phyloP scores from a whole-genome alignment of 1,140 invertebrate species.

The Bradysia coprophila region DNA sequence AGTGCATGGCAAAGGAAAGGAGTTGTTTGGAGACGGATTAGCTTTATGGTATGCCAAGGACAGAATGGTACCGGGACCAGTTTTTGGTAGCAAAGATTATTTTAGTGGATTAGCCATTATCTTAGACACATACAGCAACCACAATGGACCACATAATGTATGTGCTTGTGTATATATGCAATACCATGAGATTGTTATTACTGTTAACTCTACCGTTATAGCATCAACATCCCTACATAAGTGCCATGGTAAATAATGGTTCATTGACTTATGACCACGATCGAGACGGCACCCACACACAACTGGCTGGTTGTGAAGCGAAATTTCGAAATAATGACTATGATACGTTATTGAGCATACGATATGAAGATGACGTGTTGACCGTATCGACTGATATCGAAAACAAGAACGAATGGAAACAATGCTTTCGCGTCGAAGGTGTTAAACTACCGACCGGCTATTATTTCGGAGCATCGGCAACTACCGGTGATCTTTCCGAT shows the following conservation, averaged over 20 bases:
- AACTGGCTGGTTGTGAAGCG: slow-evolving; percentile 83
- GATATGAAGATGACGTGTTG: slow-evolving; percentile 79
- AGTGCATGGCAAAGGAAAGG: slow-evolving; percentile 85
- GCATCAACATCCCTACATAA: slow-evolving; percentile 97
- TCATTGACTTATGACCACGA: slow-evolving; percentile 93
- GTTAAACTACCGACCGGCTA: slow-evolving; percentile 89
- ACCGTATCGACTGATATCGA: slow-evolving; percentile 81
- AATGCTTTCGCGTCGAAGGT: slow-evolving; percentile 80
- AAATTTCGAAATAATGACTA: slow-evolving; percentile 86
- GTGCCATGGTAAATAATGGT: slow-evolving; percentile 97
- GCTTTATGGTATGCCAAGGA: slow-evolving; percentile 95
- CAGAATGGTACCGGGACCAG: slow-evolving; percentile 63
- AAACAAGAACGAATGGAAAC: slow-evolving; percentile 82
- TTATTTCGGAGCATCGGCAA: slow-evolving; percentile 85
- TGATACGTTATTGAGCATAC: slow-evolving; percentile 78
- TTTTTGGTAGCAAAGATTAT: slow-evolving; percentile 89
- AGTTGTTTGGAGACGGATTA: slow-evolving; percentile 94
- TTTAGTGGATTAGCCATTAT: slow-evolving; percentile 88
- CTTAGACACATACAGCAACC: slow-evolving; percentile 97
- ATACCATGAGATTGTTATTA: background rate
- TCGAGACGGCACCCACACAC: slow-evolving; percentile 93
- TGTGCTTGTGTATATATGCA: slow-evolving; percentile 13
- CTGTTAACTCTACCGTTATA: slow-evolving; percentile 22
- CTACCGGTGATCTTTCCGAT: slow-evolving; percentile 92
- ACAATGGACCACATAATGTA: slow-evolving; percentile 97